Evolutionary conservation across 2,797 vertebrate genomes (phyloP).

Genomic region (Tachyglossus aculeatus): DNA sequence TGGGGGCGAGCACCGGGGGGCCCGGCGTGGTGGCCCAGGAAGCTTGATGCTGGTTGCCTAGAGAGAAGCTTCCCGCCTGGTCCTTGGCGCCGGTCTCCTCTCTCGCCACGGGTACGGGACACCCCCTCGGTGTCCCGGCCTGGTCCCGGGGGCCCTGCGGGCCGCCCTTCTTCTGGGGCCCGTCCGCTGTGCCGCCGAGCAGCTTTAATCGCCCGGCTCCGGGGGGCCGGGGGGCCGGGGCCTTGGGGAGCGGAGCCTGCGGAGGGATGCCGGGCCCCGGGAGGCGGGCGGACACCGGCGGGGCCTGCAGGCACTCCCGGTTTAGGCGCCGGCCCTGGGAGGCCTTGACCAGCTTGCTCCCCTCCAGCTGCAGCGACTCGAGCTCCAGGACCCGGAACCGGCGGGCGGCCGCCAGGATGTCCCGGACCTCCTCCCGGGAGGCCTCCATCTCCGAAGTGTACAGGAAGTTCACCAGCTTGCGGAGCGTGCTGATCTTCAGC

Average conservation of each 20-base stretch:
- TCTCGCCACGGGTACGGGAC: too few relatives aligned
- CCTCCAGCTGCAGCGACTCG: slow-evolving; percentile 69
- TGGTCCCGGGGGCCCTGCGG: not conserved
- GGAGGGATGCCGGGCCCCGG: not conserved
- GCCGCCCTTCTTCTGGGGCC: not conserved
- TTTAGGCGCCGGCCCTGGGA: slow-evolving; percentile 59
- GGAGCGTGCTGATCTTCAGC: slow-evolving; percentile 66
- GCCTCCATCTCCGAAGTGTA: slow-evolving; percentile 75
- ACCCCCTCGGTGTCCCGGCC: not conserved
- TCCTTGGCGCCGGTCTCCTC: slow-evolving; percentile 7
- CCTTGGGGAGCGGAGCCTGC: slow-evolving; percentile 5
- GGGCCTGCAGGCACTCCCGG: slow-evolving; percentile 59
- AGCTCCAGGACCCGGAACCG: slow-evolving; percentile 69
- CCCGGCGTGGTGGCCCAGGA: slow-evolving; percentile 8
- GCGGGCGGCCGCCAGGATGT: slow-evolving; percentile 72
- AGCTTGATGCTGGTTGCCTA: not conserved
- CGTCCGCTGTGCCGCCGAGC: slow-evolving; percentile 10
- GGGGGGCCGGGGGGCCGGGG: not conserved
- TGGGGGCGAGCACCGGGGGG: not conserved
- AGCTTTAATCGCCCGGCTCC: not conserved
- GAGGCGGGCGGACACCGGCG: slow-evolving; percentile 34
- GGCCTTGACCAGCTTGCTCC: slow-evolving; percentile 64
- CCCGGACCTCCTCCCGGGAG: slow-evolving; percentile 69
- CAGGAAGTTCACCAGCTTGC: slow-evolving; percentile 72
- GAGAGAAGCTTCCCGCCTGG: slow-evolving; percentile 8